A percentile compares a stretch with the other conserved stretches of the same genome.
These are phyloP conservation scores for Platanista minor DNA, from an alignment of 2,113 vertebrate genomes.

Conservation along the genomic window DNA sequence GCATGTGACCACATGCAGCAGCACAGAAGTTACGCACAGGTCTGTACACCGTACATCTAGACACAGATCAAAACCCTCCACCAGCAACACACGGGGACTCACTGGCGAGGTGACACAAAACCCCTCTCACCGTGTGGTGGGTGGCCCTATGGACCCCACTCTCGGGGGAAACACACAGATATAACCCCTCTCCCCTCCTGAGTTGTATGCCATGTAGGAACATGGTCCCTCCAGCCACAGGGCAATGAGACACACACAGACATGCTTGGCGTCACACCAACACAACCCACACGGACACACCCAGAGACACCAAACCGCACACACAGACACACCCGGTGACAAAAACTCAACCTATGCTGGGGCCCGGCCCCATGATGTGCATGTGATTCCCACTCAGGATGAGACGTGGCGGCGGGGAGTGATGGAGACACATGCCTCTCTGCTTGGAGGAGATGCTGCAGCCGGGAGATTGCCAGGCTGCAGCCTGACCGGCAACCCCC, in stretches of 20 bases:
- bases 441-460: neutral
- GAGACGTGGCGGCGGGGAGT: neutral
- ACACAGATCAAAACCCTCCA: neutral
- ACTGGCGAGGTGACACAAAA: neutral
- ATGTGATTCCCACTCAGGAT: neutral
- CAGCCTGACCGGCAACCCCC: accelerated
- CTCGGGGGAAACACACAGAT: neutral
- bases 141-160: neutral
- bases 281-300: conserved; percentile 46
- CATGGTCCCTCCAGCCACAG: neutral
- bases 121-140: accelerated
- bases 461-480: accelerated
- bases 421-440: neutral
- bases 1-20: accelerated
- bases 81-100: accelerated
- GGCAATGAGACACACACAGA: conserved; percentile 16
- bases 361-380: neutral
- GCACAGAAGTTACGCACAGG: accelerated
- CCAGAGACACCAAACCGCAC: conserved; percentile 43
- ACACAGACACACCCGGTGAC: conserved; percentile 40
- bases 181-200: neutral
- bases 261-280: conserved; percentile 26
- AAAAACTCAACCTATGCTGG: conserved; percentile 1
- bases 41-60: accelerated
- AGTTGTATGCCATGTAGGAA: neutral